Conservation (phyloP, 2,888 invertebrate genomes). For the Melitaea athalia region DNA sequence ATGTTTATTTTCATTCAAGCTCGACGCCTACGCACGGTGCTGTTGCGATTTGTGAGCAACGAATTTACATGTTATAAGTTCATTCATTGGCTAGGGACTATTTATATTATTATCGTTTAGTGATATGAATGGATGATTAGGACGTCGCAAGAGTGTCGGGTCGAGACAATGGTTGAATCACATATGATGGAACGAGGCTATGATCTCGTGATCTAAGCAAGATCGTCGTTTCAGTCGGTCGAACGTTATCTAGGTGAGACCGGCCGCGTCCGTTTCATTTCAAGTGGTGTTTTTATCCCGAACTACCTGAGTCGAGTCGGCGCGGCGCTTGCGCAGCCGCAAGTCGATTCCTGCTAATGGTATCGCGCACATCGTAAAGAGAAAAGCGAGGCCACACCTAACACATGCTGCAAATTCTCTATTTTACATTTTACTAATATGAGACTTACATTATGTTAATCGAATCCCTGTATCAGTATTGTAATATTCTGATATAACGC, state of each 20-base stretch:
- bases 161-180: conserved; percentile 56
- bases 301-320: conserved; percentile 65
- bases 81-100: conserved; percentile 75
- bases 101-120: conserved; percentile 75
- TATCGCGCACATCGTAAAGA: conserved; percentile 45
- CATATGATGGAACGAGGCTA: conserved; percentile 44
- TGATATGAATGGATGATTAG: conserved; percentile 74
- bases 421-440: conserved; percentile 28
- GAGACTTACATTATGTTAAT: not conserved
- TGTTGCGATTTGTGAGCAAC: conserved; percentile 80
- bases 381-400: conserved; percentile 46
- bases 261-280: conserved; percentile 72
- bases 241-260: conserved; percentile 73
- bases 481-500: conserved; percentile 47
- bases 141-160: conserved; percentile 49
- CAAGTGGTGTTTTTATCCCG: conserved; percentile 79
- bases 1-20: conserved; percentile 79
- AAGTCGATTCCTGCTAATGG: conserved; percentile 52
- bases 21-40: conserved; percentile 74
- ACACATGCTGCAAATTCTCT: conserved; percentile 45
- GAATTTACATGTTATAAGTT: conserved; percentile 80
- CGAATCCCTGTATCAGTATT: conserved; percentile 32
- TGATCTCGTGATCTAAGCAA: conserved; percentile 42
- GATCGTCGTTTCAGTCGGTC: conserved; percentile 50
- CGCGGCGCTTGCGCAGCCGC: conserved; percentile 36